Evolutionary conservation across 2,113 vertebrate species (phyloP).

Genomic region (Todiramphus chloris): DNA sequence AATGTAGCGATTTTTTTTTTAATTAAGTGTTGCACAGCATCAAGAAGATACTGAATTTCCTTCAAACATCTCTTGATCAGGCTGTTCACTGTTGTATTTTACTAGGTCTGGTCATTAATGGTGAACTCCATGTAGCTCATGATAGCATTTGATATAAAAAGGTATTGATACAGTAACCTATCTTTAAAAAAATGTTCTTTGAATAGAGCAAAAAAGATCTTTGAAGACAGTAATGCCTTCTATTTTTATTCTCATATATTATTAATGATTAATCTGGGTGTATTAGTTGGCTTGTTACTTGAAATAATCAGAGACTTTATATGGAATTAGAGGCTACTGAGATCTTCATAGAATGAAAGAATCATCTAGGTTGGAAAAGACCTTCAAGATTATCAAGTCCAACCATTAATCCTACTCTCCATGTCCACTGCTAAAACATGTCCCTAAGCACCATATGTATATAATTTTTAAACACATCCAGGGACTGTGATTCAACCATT

Average conservation of each 20-base stretch:
- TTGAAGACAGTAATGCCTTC: neutral
- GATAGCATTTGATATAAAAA: neutral
- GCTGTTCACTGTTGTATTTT: neutral
- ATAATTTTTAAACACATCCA: too few species aligned
- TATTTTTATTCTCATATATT: neutral
- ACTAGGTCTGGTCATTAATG: neutral
- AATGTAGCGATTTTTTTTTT: neutral
- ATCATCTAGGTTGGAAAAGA: too few species aligned
- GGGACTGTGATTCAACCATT: too few species aligned
- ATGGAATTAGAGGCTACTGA: neutral
- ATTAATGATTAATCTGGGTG: conserved; percentile 5
- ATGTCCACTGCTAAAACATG: too few species aligned
- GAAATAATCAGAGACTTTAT: neutral
- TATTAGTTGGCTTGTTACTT: neutral
- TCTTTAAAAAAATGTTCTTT: neutral
- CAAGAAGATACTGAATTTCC: neutral
- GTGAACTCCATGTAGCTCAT: neutral
- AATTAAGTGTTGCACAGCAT: neutral
- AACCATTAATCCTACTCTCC: too few species aligned
- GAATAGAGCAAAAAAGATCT: neutral
- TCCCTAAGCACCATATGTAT: too few species aligned
- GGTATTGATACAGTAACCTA: neutral
- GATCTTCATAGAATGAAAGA: neutral
- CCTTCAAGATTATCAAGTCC: too few species aligned
- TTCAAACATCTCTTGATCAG: neutral